These are phyloP conservation scores for Psilopogon haemacephalus DNA, from an alignment of 2,113 vertebrate genomes.

Conservation along the genomic window DNA sequence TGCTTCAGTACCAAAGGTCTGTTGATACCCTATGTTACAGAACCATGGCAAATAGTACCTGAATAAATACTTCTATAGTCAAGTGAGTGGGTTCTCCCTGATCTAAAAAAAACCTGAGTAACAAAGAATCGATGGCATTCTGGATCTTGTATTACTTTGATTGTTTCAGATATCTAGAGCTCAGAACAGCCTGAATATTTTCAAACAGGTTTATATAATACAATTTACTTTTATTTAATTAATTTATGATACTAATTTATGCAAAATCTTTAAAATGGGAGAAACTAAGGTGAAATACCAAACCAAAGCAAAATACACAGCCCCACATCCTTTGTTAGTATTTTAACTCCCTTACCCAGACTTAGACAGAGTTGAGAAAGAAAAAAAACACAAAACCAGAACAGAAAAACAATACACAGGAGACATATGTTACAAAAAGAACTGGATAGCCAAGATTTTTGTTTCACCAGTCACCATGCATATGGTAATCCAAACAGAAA, in stretches of 20 bases:
- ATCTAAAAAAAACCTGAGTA: neutral
- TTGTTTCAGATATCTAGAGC: neutral
- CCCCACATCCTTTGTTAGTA: neutral
- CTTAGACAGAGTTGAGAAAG: neutral
- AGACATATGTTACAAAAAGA: neutral
- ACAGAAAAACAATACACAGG: neutral
- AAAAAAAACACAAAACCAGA: neutral
- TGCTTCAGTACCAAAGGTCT: neutral
- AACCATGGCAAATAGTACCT: neutral
- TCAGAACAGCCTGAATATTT: neutral
- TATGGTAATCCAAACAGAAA: neutral
- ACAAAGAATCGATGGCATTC: neutral
- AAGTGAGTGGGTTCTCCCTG: neutral
- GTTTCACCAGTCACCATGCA: neutral
- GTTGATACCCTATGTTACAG: neutral
- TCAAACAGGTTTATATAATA: neutral
- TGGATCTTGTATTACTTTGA: neutral
- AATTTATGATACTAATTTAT: neutral
- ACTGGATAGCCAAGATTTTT: neutral
- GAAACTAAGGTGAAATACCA: neutral
- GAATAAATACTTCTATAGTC: neutral
- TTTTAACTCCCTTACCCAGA: neutral
- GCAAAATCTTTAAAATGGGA: neutral
- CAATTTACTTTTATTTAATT: neutral
- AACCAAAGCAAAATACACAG: neutral